Evolutionary conservation across 2,113 vertebrate genomes (phyloP).

Genomic region (Silurus meridionalis): DNA sequence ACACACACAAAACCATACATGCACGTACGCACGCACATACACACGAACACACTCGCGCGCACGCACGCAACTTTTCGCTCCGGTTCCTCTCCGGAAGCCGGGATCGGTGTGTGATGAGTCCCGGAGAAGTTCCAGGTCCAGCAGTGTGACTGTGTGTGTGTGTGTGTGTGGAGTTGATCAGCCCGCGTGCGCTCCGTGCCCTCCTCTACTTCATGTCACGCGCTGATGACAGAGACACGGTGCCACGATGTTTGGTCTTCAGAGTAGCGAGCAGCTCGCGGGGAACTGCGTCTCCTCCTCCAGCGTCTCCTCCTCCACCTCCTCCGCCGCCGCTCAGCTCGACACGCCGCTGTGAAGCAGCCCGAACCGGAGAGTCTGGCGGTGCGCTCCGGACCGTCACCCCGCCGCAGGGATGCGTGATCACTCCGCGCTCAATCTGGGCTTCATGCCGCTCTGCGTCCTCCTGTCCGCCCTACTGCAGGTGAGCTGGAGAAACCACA

Average conservation of each 20-base stretch:
- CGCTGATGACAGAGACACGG: conserved; percentile 38
- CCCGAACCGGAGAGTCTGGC: conserved; percentile 45
- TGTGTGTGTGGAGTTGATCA: background rate
- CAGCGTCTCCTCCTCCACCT: conserved; percentile 24
- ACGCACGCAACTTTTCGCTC: background rate
- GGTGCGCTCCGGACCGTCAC: conserved; percentile 48
- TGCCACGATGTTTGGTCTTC: conserved; percentile 52
- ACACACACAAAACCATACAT: no score
- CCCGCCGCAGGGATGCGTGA: conserved; percentile 58
- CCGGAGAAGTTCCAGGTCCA: background rate
- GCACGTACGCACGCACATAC: no score
- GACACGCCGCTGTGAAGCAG: conserved; percentile 51
- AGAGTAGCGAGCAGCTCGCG: conserved; percentile 43
- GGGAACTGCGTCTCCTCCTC: conserved; percentile 38
- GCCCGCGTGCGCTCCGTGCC: background rate
- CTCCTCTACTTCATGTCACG: conserved; percentile 49
- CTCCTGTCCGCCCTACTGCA: conserved; percentile 54
- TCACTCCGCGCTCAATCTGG: conserved; percentile 43
- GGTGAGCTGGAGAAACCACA: conserved; percentile 42
- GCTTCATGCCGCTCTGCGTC: conserved; percentile 48
- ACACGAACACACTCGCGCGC: no score
- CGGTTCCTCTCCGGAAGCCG: background rate
- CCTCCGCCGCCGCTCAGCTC: conserved; percentile 40
- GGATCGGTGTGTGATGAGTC: background rate
- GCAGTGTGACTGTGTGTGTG: background rate